Evolutionary conservation across 2,888 invertebrate species (phyloP).

Genomic region (Lutraria lutraria): DNA sequence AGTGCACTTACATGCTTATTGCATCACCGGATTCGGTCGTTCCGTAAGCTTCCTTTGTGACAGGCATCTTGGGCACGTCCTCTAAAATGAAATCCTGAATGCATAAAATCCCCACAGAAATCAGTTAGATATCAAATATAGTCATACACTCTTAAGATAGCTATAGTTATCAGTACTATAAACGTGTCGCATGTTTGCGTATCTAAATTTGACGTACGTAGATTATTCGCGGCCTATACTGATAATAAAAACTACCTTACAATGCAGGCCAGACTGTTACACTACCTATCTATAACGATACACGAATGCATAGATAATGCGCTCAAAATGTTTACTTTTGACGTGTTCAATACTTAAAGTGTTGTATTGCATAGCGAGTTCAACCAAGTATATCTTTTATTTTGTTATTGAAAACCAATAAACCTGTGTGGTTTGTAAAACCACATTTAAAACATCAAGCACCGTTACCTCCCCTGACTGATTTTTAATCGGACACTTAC

Average conservation of each 20-base stretch:
- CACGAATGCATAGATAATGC: not conserved
- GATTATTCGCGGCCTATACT: not conserved
- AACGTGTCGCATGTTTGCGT: not conserved
- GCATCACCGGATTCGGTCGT: constrained; percentile 67
- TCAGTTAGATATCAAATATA: not conserved
- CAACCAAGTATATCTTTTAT: too few relatives aligned
- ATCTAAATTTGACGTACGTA: not conserved
- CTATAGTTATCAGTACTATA: too few relatives aligned
- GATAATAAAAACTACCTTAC: not conserved
- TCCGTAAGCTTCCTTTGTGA: constrained; percentile 64
- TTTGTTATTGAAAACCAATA: too few relatives aligned
- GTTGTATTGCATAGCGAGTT: too few relatives aligned
- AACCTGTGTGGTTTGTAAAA: too few relatives aligned
- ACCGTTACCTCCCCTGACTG: too few relatives aligned
- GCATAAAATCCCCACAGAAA: too few relatives aligned
- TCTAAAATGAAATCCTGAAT: constrained; percentile 10
- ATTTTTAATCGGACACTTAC: too few relatives aligned
- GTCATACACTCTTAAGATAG: not conserved
- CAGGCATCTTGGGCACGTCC: constrained; percentile 39
- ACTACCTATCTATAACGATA: not conserved
- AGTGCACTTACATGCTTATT: constrained; percentile 63
- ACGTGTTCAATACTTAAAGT: too few relatives aligned
- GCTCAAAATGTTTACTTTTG: not conserved
- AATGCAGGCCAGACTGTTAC: too few relatives aligned
- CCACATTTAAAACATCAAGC: too few relatives aligned